Evolutionary conservation across 2,888 invertebrate genomes (phyloP).

Genomic region (Celastrina argiolus): DNA sequence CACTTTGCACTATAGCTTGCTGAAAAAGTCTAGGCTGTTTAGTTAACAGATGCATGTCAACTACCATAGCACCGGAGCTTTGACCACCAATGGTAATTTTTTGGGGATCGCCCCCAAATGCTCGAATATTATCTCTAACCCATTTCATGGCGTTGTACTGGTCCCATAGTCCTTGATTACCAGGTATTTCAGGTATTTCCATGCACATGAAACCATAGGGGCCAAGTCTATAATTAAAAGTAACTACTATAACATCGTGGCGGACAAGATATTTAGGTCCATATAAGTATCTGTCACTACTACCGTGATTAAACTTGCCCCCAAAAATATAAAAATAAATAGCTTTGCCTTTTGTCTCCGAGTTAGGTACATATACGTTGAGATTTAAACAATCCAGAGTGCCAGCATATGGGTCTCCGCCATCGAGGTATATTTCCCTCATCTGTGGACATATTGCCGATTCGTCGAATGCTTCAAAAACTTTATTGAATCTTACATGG

Average conservation of each 20-base stretch:
- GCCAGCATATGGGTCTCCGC: not conserved
- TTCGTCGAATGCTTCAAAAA: slow-evolving; percentile 5
- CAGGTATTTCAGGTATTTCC: slow-evolving; percentile 45
- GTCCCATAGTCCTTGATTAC: slow-evolving; percentile 42
- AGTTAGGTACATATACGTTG: slow-evolving; percentile 13
- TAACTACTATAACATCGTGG: slow-evolving; percentile 39
- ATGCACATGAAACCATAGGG: slow-evolving; percentile 41
- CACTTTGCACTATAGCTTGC: slow-evolving; percentile 17
- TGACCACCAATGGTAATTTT: slow-evolving; percentile 23
- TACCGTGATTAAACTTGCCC: not conserved
- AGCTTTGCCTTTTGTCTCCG: not conserved
- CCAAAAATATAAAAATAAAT: slow-evolving; percentile 6
- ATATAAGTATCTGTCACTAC: not conserved
- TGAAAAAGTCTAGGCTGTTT: not conserved
- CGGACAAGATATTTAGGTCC: slow-evolving; percentile 10
- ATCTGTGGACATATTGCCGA: not conserved
- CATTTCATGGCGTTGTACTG: slow-evolving; percentile 39
- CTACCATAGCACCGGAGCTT: slow-evolving; percentile 12
- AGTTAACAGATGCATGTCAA: slow-evolving; percentile 1
- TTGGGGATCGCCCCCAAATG: slow-evolving; percentile 38
- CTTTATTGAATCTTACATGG: not conserved
- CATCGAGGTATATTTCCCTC: not conserved
- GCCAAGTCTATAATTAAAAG: slow-evolving; percentile 55
- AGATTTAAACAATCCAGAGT: slow-evolving; percentile 10
- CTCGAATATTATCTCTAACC: slow-evolving; percentile 40